Conservation (phyloP, 2,797 vertebrate species). For the Crocidura indochinensis region DNA sequence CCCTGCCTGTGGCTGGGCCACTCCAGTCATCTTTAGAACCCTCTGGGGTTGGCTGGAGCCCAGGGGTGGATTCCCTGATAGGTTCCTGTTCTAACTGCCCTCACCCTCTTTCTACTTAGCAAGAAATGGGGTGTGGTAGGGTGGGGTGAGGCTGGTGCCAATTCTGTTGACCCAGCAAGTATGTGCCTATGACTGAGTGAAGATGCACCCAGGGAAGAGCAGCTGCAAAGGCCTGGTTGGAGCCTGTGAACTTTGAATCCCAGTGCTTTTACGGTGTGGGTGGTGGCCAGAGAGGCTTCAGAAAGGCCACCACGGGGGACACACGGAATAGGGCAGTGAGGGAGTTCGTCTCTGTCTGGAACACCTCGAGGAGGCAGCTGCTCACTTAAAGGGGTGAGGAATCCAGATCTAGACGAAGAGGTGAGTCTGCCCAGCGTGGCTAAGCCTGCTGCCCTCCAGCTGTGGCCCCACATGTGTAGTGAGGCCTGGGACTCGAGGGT, state of each 20-base stretch:
- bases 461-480: background rate
- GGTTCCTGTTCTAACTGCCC: background rate
- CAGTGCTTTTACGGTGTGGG: background rate
- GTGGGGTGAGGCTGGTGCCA: background rate
- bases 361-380: background rate
- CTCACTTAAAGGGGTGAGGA: background rate
- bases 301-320: background rate
- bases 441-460: background rate
- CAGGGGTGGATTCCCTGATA: background rate
- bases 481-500: background rate
- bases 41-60: conserved; percentile 26
- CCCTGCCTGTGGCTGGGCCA: background rate
- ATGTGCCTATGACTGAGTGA: background rate
- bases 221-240: background rate
- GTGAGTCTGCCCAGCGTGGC: background rate
- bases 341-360: background rate
- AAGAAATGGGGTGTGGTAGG: background rate
- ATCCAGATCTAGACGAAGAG: background rate
- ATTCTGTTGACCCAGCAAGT: conserved; percentile 19
- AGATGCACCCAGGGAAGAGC: background rate
- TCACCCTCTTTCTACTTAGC: background rate
- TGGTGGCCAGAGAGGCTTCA: background rate
- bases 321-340: background rate
- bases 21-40: background rate
- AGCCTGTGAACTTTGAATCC: background rate